Base-by-base conservation (phyloP, 2,113 vertebrate genomes). In the human region DNA sequence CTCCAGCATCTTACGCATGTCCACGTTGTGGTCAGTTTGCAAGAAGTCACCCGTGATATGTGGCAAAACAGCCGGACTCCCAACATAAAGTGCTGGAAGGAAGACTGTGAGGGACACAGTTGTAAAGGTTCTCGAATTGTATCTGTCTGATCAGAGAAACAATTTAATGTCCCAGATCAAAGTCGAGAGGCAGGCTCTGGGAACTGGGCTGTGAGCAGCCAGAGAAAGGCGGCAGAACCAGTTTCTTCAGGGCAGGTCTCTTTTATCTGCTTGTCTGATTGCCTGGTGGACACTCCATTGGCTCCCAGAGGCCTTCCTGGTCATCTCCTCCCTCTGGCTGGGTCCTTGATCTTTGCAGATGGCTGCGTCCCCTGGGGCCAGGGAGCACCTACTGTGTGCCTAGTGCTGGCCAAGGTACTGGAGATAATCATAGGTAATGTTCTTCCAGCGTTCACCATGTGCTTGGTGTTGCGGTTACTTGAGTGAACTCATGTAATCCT, bases 81-180 rank as follows among this genome's bases (percentile, higher is more conserved):
- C 0, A n/a, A 16, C 64, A 68, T 75, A 38, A 40, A 81, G 66
- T 68, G 61, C 89, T 68, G 17, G 64, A 90, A 70, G 92, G 52
- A 96, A 89, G 57, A 43, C 59, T 94, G n/a, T 96, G 93, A 95
- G 76, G 70, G 75, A 97, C 90, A 80, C 32, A 66, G 57, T 91
- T 76, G 16, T 89, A 75, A 93, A 90, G 57, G 75, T 79, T 93
- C 23, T 23, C 70, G 40, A 94, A 35, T 66, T 93, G 43, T 87
- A 80, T 89, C 40, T 92, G 0, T 97, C 82, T 89, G 75, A 89
- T 85, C 83, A 86, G 90, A 81, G 50, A 79, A 96, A 88, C 48
- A 50, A 59, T 97, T 96, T 94, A 81, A 70, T 76, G 75, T 97
- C 40, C 25, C 55, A 73, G 80, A 94, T 96, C 92, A 96, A 98